A percentile compares a stretch with the other conserved stretches of the same genome.
Evolutionary conservation across 92 coral and sea anemone genomes (phyloP).

Genomic region (Meandrina meandrites): DNA sequence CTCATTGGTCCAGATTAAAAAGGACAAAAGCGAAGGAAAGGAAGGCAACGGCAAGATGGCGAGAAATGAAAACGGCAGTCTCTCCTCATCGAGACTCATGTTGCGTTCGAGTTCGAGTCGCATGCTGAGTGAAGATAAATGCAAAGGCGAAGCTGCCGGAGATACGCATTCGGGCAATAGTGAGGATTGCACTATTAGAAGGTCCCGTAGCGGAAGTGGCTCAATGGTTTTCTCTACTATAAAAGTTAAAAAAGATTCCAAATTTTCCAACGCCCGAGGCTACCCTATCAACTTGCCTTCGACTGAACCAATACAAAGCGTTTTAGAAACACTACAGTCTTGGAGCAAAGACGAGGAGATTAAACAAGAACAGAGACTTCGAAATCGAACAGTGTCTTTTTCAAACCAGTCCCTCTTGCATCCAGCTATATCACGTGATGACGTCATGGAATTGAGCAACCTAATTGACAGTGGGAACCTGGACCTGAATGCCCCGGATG

Average conservation of each 20-base stretch:
- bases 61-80: background rate
- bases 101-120: conserved; percentile 1
- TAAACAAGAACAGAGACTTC: background rate
- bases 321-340: background rate
- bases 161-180: background rate
- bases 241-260: background rate
- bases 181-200: background rate
- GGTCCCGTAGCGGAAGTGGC: conserved; percentile 33
- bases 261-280: conserved; percentile 9
- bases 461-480: conserved; percentile 44
- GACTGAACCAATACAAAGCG: background rate
- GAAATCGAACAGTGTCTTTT: conserved; percentile 20
- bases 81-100: background rate
- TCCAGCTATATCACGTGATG: conserved; percentile 59
- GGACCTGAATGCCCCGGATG: conserved; percentile 48
- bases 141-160: background rate
- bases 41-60: background rate
- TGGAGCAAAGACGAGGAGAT: background rate
- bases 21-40: conserved; percentile 3
- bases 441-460: conserved; percentile 54
- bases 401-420: conserved; percentile 25
- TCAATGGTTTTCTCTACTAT: conserved; percentile 21
- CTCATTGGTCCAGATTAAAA: conserved; percentile 16
- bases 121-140: background rate
- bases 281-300: conserved; percentile 18